A percentile compares a stretch with the other conserved stretches of the same genome.
Conservation (phyloP, 2,113 vertebrate species). For the Todiramphus saurophagus region DNA sequence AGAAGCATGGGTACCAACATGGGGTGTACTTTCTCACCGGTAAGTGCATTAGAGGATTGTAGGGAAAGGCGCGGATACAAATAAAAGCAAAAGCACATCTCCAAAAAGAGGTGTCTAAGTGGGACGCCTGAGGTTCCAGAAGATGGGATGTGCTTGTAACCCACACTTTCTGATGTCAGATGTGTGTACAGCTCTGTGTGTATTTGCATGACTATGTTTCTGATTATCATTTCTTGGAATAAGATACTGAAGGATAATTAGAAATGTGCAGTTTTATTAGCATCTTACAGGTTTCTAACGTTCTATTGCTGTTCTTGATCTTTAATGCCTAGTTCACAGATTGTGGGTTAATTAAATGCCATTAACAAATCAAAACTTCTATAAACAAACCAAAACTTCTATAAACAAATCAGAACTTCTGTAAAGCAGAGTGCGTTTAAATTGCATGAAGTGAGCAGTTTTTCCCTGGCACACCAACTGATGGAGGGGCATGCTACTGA, state of each 20-base stretch:
- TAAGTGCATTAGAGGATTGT: background rate
- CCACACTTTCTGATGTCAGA: background rate
- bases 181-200: background rate
- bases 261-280: background rate
- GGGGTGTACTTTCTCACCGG: rapidly evolving
- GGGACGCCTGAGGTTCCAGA: background rate
- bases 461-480: background rate
- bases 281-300: background rate
- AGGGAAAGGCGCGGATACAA: background rate
- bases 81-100: background rate
- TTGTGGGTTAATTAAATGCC: background rate
- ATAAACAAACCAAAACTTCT: background rate
- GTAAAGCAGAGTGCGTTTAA: background rate
- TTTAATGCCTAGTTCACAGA: background rate
- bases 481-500: rapidly evolving
- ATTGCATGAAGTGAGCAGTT: background rate
- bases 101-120: background rate
- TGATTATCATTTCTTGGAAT: background rate
- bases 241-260: background rate
- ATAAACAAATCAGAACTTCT: background rate
- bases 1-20: rapidly evolving
- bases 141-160: background rate
- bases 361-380: background rate
- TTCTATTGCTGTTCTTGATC: background rate
- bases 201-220: rapidly evolving